phyloP scores from a whole-genome alignment of 2,888 invertebrate genomes.

The Cantharis rustica region DNA sequence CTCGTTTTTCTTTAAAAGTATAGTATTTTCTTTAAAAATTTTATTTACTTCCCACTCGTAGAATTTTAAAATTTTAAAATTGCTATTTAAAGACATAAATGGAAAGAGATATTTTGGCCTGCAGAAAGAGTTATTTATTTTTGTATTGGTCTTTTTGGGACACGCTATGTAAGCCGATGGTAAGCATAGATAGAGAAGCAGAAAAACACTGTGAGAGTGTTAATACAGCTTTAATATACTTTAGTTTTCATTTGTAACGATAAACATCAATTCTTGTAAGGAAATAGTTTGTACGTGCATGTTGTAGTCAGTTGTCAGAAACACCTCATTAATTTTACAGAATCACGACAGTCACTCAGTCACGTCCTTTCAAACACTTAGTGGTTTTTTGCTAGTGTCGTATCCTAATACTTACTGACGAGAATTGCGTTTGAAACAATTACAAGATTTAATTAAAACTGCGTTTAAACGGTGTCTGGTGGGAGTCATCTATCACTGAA shows the following conservation, averaged over 20 bases:
- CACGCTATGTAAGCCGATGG: background rate
- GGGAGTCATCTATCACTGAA: constrained; percentile 58
- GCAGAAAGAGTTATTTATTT: too few species aligned
- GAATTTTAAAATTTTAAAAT: too few species aligned
- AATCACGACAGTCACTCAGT: constrained; percentile 56
- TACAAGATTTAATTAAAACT: constrained; percentile 60
- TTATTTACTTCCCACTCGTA: too few species aligned
- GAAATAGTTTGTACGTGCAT: constrained; percentile 34
- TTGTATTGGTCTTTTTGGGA: background rate
- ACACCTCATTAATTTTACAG: constrained; percentile 52
- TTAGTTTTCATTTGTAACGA: constrained; percentile 1
- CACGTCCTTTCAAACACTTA: constrained; percentile 54
- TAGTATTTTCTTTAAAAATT: too few species aligned
- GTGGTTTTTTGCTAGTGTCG: constrained; percentile 54
- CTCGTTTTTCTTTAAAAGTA: too few species aligned
- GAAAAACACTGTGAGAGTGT: background rate
- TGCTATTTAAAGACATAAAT: too few species aligned
- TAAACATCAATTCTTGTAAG: constrained; percentile 14
- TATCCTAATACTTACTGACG: constrained; percentile 46
- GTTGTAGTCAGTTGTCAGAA: constrained; percentile 46
- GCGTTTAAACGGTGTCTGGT: constrained; percentile 54
- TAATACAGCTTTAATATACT: background rate
- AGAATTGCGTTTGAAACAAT: constrained; percentile 55
- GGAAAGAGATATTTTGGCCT: too few species aligned
- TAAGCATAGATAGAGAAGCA: background rate